phyloP scores from a whole-genome alignment of 2,797 vertebrate species.

The Brotula barbata region DNA sequence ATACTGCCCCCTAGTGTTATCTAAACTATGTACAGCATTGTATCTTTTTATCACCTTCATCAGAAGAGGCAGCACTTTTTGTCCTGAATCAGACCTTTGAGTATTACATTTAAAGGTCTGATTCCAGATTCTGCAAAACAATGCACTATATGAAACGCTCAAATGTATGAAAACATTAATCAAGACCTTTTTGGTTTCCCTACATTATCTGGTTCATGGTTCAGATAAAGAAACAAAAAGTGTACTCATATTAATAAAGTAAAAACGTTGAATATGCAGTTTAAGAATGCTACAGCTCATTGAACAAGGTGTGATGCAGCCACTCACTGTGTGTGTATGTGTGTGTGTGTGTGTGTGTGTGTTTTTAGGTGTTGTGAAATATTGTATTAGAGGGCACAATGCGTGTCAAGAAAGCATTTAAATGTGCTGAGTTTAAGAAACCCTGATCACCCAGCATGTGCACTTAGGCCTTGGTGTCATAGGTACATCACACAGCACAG shows the following conservation, averaged over 20 bases:
- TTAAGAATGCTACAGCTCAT: neutral
- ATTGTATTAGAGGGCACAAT: neutral
- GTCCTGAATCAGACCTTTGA: neutral
- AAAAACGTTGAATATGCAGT: neutral
- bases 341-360: no score
- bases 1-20: conserved; percentile 57
- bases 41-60: neutral
- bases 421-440: neutral
- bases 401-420: neutral
- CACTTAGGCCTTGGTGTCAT: no score
- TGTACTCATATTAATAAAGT: neutral
- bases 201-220: neutral
- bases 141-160: no score
- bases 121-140: neutral
- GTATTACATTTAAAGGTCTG: neutral
- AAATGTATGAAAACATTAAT: no score
- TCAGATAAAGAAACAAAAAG: neutral
- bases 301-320: neutral
- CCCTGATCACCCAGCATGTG: neutral
- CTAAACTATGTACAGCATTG: neutral
- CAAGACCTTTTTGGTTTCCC: neutral
- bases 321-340: neutral
- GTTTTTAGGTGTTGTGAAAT: neutral
- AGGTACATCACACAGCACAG: neutral
- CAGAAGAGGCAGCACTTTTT: neutral